These are phyloP conservation scores for Octopus bimaculoides DNA, from an alignment of 1,140 invertebrate species.

Conservation along the genomic window DNA sequence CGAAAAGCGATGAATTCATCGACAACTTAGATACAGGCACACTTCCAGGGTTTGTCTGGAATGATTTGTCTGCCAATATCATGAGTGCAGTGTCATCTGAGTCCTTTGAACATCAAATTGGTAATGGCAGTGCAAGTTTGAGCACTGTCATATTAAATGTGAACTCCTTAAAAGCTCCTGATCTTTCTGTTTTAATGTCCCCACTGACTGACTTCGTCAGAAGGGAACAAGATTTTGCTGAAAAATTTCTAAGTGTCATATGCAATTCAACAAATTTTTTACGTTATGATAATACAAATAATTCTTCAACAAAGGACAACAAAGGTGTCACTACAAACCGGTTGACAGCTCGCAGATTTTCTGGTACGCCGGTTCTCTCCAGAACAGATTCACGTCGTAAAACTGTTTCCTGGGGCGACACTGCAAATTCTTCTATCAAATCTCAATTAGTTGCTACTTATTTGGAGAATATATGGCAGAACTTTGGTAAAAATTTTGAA, in stretches of 20 bases:
- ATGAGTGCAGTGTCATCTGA: constrained; percentile 24
- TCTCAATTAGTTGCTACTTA: constrained; percentile 45
- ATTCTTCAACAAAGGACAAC: background rate
- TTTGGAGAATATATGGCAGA: constrained; percentile 50
- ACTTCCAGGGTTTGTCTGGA: constrained; percentile 44
- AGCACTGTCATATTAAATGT: constrained; percentile 43
- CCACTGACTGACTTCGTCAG: constrained; percentile 48
- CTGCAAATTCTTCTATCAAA: constrained; percentile 46
- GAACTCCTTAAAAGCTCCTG: constrained; percentile 40
- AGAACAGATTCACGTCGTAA: constrained; percentile 47
- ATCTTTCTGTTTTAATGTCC: constrained; percentile 41
- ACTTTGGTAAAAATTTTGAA: constrained; percentile 47
- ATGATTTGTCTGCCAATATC: constrained; percentile 28
- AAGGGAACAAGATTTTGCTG: constrained; percentile 52
- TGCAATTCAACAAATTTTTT: constrained; percentile 53
- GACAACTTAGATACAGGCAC: constrained; percentile 35
- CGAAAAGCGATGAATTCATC: constrained; percentile 46
- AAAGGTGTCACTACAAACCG: background rate
- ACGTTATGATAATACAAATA: constrained; percentile 34
- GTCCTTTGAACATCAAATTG: constrained; percentile 48
- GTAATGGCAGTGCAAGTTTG: constrained; percentile 44
- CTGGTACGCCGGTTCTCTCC: constrained; percentile 44
- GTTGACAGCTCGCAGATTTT: background rate
- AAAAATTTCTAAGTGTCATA: constrained; percentile 52
- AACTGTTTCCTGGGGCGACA: constrained; percentile 55